Percentiles rank a stretch among this genome's conserved stretches.
phyloP scores from a whole-genome alignment of 2,888 invertebrate genomes.

The Archips xylosteana region DNA sequence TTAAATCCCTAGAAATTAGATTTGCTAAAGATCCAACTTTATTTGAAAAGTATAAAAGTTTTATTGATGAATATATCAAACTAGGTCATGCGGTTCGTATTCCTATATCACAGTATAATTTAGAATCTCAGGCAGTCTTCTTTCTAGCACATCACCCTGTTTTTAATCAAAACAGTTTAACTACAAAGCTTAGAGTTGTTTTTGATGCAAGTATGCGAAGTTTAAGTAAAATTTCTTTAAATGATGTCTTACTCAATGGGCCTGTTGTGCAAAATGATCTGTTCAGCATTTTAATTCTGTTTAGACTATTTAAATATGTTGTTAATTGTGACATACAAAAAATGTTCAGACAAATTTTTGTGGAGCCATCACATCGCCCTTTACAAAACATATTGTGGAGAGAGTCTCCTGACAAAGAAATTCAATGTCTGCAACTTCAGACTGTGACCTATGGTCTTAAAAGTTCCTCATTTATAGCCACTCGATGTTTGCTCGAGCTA shows the following conservation, averaged over 20 bases:
- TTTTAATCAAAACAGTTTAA: constrained; percentile 28
- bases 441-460: constrained; percentile 6
- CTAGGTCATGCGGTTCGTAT: constrained; percentile 25
- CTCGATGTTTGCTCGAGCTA: constrained; percentile 13
- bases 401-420: background rate
- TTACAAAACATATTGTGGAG: constrained; percentile 27
- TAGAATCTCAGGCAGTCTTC: constrained; percentile 22
- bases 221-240: constrained; percentile 9
- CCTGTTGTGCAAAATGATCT: constrained; percentile 11
- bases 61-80: constrained; percentile 34
- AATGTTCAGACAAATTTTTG: constrained; percentile 13
- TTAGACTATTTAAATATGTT: constrained; percentile 7
- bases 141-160: constrained; percentile 28
- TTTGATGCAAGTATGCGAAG: constrained; percentile 3
- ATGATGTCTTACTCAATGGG: constrained; percentile 19
- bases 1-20: background rate
- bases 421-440: constrained; percentile 16
- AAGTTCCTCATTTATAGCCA: constrained; percentile 1
- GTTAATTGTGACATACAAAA: constrained; percentile 19
- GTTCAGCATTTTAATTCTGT: constrained; percentile 20
- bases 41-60: constrained; percentile 4
- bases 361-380: constrained; percentile 6
- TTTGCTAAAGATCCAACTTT: constrained; percentile 4
- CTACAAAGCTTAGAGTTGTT: background rate
- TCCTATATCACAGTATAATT: constrained; percentile 19